Percentiles rank a stretch among this genome's conserved stretches.
Evolutionary conservation across 2,888 invertebrate genomes (phyloP).

Genomic region (Habrosyne pyritoides): DNA sequence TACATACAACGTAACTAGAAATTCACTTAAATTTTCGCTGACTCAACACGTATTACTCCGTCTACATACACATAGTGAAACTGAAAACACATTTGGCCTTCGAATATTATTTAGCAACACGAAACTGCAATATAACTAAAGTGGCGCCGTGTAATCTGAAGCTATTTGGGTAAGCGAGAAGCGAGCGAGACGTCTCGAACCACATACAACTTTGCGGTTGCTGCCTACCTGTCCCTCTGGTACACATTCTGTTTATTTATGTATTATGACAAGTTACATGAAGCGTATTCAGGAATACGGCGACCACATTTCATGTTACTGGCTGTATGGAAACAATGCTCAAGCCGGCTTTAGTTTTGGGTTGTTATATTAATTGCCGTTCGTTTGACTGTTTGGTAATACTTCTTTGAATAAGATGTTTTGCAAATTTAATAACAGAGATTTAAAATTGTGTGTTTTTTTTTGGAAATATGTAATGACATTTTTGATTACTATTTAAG

Average conservation of each 20-base stretch:
- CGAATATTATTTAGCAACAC: conserved; percentile 6
- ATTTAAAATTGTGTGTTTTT: too few relatives aligned
- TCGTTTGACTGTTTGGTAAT: background rate
- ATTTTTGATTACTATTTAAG: too few relatives aligned
- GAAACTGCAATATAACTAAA: conserved; percentile 10
- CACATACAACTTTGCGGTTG: conserved; percentile 10
- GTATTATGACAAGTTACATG: conserved; percentile 10
- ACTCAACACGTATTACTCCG: background rate
- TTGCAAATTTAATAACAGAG: too few relatives aligned
- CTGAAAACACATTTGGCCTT: background rate
- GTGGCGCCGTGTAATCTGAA: conserved; percentile 5
- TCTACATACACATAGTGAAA: conserved; percentile 2
- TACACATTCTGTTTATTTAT: conserved; percentile 17
- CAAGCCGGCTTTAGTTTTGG: background rate
- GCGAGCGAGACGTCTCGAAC: conserved; percentile 2
- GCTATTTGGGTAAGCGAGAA: conserved; percentile 4
- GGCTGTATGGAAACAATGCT: background rate
- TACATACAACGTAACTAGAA: background rate
- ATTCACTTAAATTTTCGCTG: conserved; percentile 1
- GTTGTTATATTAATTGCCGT: background rate
- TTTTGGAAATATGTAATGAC: too few relatives aligned
- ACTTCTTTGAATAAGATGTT: background rate
- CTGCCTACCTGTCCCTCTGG: conserved; percentile 13
- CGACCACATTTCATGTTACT: background rate
- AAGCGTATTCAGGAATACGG: conserved; percentile 1